These are phyloP conservation scores for Drosophila albomicans DNA, from an alignment of 1,140 invertebrate species.

Conservation along the genomic window DNA sequence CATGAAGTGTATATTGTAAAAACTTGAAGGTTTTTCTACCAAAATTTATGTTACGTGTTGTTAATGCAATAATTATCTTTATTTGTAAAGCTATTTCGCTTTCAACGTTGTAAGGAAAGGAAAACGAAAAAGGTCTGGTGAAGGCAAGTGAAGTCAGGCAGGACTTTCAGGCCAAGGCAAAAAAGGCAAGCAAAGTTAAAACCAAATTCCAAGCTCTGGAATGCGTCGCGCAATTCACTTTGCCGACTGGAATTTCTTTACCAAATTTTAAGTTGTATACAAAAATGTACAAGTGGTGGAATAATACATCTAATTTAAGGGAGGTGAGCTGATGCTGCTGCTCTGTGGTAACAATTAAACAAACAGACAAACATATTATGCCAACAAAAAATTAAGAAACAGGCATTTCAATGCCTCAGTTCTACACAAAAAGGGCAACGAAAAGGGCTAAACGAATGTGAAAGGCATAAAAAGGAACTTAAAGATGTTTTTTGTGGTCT, in stretches of 20 bases:
- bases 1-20: neutral
- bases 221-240: slow-evolving; percentile 58
- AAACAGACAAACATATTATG: slow-evolving; percentile 16
- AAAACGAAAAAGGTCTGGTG: slow-evolving; percentile 7
- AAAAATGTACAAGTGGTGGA: slow-evolving; percentile 42
- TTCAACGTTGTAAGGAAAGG: slow-evolving; percentile 9
- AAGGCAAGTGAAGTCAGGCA: too few relatives aligned
- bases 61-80: slow-evolving; percentile 58
- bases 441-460: neutral
- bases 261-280: slow-evolving; percentile 46
- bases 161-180: slow-evolving; percentile 1
- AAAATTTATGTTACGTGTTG: slow-evolving; percentile 12
- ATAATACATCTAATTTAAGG: slow-evolving; percentile 37
- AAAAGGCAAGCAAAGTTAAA: slow-evolving; percentile 43
- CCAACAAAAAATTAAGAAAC: slow-evolving; percentile 9
- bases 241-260: slow-evolving; percentile 44
- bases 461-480: slow-evolving; percentile 1
- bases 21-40: neutral
- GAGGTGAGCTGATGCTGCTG: neutral
- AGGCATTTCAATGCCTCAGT: neutral
- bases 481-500: neutral
- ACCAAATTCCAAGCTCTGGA: slow-evolving; percentile 44
- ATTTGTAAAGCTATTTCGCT: slow-evolving; percentile 39
- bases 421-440: neutral
- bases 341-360: slow-evolving; percentile 27